These are phyloP conservation scores for Semicossyphus pulcher DNA, from an alignment of 2,113 vertebrate species.

Conservation along the genomic window DNA sequence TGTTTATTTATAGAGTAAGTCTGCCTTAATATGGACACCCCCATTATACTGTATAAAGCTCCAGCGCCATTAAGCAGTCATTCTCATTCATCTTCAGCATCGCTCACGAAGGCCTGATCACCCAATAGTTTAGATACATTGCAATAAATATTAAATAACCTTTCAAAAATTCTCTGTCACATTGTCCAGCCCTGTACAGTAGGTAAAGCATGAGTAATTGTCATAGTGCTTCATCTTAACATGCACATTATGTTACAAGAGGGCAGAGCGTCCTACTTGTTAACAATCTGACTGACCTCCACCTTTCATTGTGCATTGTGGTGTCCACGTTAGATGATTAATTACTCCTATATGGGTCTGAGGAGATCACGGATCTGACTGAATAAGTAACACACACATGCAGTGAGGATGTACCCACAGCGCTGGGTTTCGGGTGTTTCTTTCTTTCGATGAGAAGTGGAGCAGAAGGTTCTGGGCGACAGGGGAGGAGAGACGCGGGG, in stretches of 20 bases:
- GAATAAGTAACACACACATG: conserved; percentile 40
- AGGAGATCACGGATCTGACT: conserved; percentile 35
- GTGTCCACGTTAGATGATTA: conserved; percentile 54
- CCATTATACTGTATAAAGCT: conserved; percentile 8
- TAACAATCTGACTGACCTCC: conserved; percentile 30
- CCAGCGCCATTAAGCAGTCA: background rate
- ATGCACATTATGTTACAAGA: no score
- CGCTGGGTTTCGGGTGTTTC: conserved; percentile 58
- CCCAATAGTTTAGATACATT: background rate
- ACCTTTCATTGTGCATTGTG: conserved; percentile 42
- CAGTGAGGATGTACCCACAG: conserved; percentile 34
- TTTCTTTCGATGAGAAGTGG: conserved; percentile 72
- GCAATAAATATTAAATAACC: no score
- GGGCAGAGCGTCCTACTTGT: conserved; percentile 53
- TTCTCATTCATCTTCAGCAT: background rate
- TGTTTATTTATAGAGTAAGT: background rate
- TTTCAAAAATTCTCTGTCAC: background rate
- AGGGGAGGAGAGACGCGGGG: conserved; percentile 57
- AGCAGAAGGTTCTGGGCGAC: conserved; percentile 74
- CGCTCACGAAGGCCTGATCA: background rate
- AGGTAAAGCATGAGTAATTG: background rate
- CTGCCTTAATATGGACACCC: background rate
- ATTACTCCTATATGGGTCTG: conserved; percentile 41
- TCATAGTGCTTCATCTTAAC: no score
- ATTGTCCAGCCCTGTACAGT: background rate